A percentile compares a stretch with the other conserved stretches of the same genome.
These are phyloP conservation scores for Cheilinus undulatus DNA, from an alignment of 2,113 vertebrate species.

Conservation along the genomic window DNA sequence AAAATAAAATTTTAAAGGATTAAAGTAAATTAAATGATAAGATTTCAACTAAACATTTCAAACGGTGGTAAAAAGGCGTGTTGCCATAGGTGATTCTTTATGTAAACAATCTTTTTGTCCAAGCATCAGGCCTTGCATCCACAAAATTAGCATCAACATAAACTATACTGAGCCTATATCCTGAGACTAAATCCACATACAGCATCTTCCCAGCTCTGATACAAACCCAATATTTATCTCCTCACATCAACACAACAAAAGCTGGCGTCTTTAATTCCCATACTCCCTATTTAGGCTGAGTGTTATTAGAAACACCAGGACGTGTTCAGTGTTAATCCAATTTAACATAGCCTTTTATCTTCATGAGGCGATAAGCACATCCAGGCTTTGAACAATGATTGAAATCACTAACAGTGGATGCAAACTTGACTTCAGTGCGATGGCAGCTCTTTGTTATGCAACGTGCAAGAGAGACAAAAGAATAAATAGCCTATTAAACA, in stretches of 20 bases:
- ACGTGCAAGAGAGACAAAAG: constrained; percentile 31
- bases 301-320: constrained; percentile 49
- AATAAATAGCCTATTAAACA: constrained; percentile 63
- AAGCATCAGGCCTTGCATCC: too few species aligned
- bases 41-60: too few species aligned
- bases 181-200: too few species aligned
- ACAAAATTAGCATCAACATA: too few species aligned
- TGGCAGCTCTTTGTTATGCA: constrained; percentile 33
- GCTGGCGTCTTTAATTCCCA: constrained; percentile 5
- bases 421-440: constrained; percentile 37
- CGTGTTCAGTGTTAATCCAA: constrained; percentile 66
- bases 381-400: constrained; percentile 40
- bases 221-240: constrained; percentile 32
- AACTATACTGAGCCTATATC: too few species aligned
- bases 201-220: too few species aligned
- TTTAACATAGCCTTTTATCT: constrained; percentile 62
- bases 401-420: not conserved
- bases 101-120: too few species aligned
- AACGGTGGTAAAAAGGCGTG: too few species aligned
- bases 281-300: constrained; percentile 5
- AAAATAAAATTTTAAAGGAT: too few species aligned
- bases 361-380: constrained; percentile 56
- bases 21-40: too few species aligned
- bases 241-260: constrained; percentile 39
- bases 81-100: too few species aligned